Conservation (phyloP, 30 jellyfish, hydroid and myxozoan genomes). For the Mastigias papua region DNA sequence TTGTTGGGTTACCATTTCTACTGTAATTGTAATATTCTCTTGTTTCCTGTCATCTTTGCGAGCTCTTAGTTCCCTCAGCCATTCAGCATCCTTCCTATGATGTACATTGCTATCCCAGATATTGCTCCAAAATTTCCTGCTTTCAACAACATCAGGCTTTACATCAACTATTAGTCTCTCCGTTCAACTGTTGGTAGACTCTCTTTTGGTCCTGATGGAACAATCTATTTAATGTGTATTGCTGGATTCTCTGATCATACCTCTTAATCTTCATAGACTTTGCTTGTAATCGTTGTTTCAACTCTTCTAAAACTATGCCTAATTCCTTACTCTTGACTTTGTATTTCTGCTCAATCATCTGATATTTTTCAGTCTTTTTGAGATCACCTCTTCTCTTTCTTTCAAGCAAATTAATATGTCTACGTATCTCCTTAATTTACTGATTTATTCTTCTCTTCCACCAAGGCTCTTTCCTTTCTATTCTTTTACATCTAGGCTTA, state of each 20-base stretch:
- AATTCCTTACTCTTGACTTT: not conserved
- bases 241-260: not conserved
- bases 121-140: not conserved
- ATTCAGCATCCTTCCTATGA: not conserved
- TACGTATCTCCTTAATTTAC: not conserved
- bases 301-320: not conserved
- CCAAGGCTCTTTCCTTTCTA: conserved; percentile 15
- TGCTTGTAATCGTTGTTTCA: not conserved
- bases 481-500: conserved; percentile 20
- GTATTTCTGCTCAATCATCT: conserved; percentile 33
- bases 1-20: no score
- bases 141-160: not conserved
- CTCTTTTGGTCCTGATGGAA: not conserved
- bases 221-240: not conserved
- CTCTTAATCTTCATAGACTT: not conserved
- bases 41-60: no score
- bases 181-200: not conserved
- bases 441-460: conserved; percentile 3
- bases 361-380: not conserved
- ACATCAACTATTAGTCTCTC: not conserved
- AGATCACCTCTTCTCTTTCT: conserved; percentile 40
- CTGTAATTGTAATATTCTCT: no score
- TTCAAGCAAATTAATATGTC: not conserved
- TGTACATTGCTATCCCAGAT: not conserved
- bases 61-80: no score